phyloP scores from a whole-genome alignment of 2,113 vertebrate species.

The Stegastes partitus region DNA sequence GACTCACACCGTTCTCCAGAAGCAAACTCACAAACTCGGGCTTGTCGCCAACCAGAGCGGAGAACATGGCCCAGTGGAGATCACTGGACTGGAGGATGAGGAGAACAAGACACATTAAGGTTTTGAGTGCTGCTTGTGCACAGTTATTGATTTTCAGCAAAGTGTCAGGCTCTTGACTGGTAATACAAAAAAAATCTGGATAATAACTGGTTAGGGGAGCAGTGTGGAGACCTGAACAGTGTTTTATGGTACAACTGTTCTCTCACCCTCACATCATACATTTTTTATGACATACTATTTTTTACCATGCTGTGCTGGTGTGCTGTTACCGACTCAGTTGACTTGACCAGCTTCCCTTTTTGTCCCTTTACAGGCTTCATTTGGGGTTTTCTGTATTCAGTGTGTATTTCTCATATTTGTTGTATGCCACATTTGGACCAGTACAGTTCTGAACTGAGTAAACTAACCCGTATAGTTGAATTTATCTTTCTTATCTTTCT shows the following conservation, averaged over 20 bases:
- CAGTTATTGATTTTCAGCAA: no score
- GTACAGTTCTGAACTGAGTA: no score
- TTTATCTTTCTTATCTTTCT: no score
- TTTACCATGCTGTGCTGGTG: no score
- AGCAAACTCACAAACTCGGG: conserved; percentile 93
- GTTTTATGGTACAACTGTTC: not conserved
- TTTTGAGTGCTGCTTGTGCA: not conserved
- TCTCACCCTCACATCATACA: not conserved
- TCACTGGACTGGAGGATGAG: conserved; percentile 86
- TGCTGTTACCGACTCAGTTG: not conserved
- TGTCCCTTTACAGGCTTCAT: not conserved
- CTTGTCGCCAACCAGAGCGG: conserved; percentile 92
- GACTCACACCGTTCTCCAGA: conserved; percentile 91
- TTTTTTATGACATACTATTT: not conserved
- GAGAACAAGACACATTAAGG: not conserved
- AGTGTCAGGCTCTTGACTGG: no score
- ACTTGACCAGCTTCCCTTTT: not conserved
- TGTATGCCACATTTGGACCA: no score
- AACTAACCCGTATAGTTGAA: no score
- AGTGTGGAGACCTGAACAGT: no score
- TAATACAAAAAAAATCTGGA: no score
- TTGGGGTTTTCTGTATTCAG: no score
- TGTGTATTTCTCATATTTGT: no score
- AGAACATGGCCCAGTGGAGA: conserved; percentile 91
- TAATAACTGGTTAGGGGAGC: no score